Evolutionary conservation across 2,113 vertebrate genomes (phyloP).

Genomic region (Embiotoca jacksoni): DNA sequence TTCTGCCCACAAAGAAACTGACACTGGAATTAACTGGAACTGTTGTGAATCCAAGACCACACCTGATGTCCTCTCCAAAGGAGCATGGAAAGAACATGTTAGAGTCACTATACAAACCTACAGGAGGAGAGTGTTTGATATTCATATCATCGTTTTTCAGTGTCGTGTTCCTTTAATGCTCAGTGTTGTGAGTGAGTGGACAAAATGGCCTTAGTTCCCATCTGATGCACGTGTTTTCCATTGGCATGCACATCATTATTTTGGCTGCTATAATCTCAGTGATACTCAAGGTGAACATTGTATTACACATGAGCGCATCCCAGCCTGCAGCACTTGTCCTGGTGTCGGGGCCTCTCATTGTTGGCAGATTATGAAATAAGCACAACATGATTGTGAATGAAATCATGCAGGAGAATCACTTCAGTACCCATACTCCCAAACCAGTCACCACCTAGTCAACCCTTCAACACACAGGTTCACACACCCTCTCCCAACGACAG

Average conservation of each 20-base stretch:
- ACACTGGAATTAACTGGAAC: not conserved
- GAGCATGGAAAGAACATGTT: constrained; percentile 10
- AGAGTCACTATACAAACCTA: constrained; percentile 9
- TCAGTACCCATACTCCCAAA: constrained; percentile 23
- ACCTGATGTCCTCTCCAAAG: constrained; percentile 5
- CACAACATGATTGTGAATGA: constrained; percentile 49
- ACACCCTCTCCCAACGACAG: constrained; percentile 26
- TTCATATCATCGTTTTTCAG: constrained; percentile 7
- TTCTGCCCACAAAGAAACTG: not conserved
- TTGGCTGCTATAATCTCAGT: constrained; percentile 21
- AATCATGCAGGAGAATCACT: constrained; percentile 50
- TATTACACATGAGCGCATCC: constrained; percentile 26
- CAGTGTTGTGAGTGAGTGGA: constrained; percentile 44
- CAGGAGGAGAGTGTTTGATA: constrained; percentile 33
- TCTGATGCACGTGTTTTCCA: constrained; percentile 48
- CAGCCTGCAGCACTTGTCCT: constrained; percentile 23
- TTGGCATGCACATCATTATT: constrained; percentile 44
- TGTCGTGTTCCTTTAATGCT: constrained; percentile 38
- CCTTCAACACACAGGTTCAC: constrained; percentile 15
- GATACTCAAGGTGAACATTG: constrained; percentile 28
- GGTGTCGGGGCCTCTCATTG: constrained; percentile 12
- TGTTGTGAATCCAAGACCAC: not conserved
- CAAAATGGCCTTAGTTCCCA: constrained; percentile 41
- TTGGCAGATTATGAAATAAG: constrained; percentile 47
- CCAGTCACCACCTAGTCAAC: constrained; percentile 21